phyloP scores from a whole-genome alignment of 2,888 invertebrate species.

The Eremobia ochroleuca region DNA sequence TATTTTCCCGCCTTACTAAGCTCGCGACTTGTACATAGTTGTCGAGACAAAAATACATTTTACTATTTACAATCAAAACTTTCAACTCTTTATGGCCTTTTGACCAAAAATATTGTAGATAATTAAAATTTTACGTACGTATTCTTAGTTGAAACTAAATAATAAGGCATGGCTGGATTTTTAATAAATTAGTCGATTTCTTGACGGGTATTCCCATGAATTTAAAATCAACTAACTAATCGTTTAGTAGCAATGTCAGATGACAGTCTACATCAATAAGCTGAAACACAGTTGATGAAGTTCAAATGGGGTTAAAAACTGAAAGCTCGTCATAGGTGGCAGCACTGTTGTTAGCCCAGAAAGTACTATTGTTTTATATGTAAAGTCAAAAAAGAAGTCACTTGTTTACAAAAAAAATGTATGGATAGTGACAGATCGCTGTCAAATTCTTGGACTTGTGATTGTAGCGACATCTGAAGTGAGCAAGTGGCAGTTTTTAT shows the following conservation, averaged over 20 bases:
- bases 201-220: background rate
- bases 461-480: background rate
- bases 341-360: background rate
- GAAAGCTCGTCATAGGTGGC: background rate
- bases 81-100: slow-evolving; percentile 10
- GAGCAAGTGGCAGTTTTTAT: background rate
- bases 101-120: slow-evolving; percentile 56
- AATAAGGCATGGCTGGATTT: slow-evolving; percentile 53
- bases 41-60: slow-evolving; percentile 70
- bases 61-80: slow-evolving; percentile 50
- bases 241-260: background rate
- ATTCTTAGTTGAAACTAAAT: slow-evolving; percentile 51
- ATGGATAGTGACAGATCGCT: background rate
- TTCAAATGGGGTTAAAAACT: background rate
- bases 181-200: slow-evolving; percentile 32
- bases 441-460: background rate
- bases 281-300: background rate
- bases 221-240: slow-evolving; percentile 31
- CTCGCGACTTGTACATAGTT: slow-evolving; percentile 82
- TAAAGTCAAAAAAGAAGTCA: background rate
- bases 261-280: slow-evolving; percentile 9
- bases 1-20: slow-evolving; percentile 73
- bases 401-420: background rate
- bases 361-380: background rate
- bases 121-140: slow-evolving; percentile 44